A percentile compares a stretch with the other conserved stretches of the same genome.
These are phyloP conservation scores for Drosophila paramelanica DNA, from an alignment of 2,888 invertebrate species.

Conservation along the genomic window DNA sequence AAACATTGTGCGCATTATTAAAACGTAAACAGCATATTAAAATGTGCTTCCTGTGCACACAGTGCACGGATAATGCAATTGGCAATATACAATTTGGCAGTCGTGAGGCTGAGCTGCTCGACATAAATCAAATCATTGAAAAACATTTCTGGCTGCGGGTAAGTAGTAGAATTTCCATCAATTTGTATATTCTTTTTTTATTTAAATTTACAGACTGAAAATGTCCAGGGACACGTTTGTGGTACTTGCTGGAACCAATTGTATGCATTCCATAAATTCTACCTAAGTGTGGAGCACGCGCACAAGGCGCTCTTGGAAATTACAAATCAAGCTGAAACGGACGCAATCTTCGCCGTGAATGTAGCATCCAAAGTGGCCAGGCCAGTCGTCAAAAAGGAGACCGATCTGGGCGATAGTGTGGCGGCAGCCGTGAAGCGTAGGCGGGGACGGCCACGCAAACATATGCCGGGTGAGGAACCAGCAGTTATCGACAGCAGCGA, in stretches of 20 bases:
- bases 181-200: neutral
- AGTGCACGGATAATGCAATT: slow-evolving; percentile 47
- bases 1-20: slow-evolving; percentile 12
- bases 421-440: slow-evolving; percentile 66
- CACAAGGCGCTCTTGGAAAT: slow-evolving; percentile 39
- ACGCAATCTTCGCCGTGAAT: too few relatives aligned
- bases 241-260: slow-evolving; percentile 72
- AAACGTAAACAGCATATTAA: slow-evolving; percentile 7
- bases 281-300: slow-evolving; percentile 67
- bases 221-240: slow-evolving; percentile 53
- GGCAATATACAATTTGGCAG: slow-evolving; percentile 65
- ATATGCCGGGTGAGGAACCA: slow-evolving; percentile 13
- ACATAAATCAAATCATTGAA: slow-evolving; percentile 63
- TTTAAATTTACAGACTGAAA: slow-evolving; percentile 38
- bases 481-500: slow-evolving; percentile 44
- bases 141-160: slow-evolving; percentile 76
- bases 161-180: slow-evolving; percentile 9
- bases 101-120: slow-evolving; percentile 58
- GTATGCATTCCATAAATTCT: slow-evolving; percentile 77
- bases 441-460: slow-evolving; percentile 64
- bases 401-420: slow-evolving; percentile 44
- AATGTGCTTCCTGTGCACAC: slow-evolving; percentile 74
- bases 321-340: neutral
- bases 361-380: neutral
- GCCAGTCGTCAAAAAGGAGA: slow-evolving; percentile 41